Base-by-base conservation (phyloP, 2,888 invertebrate species). In the Achlya flavicornis region DNA sequence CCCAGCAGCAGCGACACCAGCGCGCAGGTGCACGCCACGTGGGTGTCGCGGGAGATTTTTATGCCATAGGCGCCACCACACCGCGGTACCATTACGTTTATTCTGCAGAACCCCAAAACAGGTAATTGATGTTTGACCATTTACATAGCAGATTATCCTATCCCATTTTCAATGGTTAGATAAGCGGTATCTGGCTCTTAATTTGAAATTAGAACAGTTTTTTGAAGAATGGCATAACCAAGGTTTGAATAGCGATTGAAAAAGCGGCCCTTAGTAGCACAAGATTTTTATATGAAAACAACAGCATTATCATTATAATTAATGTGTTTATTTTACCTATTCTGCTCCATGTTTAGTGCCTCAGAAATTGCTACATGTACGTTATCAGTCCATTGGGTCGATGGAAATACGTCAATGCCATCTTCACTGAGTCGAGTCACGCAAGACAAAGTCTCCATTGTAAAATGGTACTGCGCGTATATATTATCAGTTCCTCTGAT, bases 361-460 rank as follows among this genome's bases (percentile, higher is more conserved):
- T 88, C 81, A 0, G 95, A 90, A 32, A 95, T 85, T 0, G 89
- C 89, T 4, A 88, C 72, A 73, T 96, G 96, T 0, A 84, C 80
- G 0, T 89, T 77, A 69, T 96, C 95, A 59, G 95, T 88, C 86
- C 91, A 95, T 73, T 96, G 96, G 0, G 95, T 88, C 0, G 95
- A 73, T 0, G 95, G 82, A 68, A 89, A 94, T 1, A 96, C 94
- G 62, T 96, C 95, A 66, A 96, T 85, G 1, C 95, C 96, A 75
- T 96, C 96, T 73, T 97, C 97, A 38, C 89, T 90, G 0, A 97
- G 97, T 46, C 94, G 84, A 12, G 95, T 94, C 0, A 95, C 86
- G 68, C 95, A 94, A 7, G 92, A 88, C 58, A 95, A 94, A 0
- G 95, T 94, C 83, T 97, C 97, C 96, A 97, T 96, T 1, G 95